Conservation (phyloP, 2,888 invertebrate species). For the Linnaemya tessellans region DNA sequence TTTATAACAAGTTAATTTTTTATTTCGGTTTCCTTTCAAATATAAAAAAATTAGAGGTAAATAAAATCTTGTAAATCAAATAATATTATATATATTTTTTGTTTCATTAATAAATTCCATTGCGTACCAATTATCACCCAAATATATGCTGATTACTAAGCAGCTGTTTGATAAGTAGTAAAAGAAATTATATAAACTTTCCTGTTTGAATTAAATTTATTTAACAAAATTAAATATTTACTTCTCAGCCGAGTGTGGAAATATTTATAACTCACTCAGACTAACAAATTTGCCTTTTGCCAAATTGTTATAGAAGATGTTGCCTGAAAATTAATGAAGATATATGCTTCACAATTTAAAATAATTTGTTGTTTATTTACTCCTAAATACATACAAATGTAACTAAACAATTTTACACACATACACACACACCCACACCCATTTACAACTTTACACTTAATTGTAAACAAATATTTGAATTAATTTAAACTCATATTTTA, state of each 20-base stretch:
- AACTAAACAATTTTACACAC: slow-evolving; percentile 39
- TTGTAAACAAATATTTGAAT: background rate
- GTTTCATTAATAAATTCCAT: slow-evolving; percentile 22
- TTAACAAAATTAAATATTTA: slow-evolving; percentile 47
- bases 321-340: background rate
- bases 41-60: too few relatives aligned
- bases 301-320: slow-evolving; percentile 1
- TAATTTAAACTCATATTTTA: background rate
- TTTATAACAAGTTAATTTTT: background rate
- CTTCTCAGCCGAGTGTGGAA: background rate
- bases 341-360: slow-evolving; percentile 27
- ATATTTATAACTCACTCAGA: background rate
- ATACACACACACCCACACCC: background rate
- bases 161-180: background rate
- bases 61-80: too few relatives aligned
- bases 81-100: too few relatives aligned
- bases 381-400: slow-evolving; percentile 60
- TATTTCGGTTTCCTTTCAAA: background rate
- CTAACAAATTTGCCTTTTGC: background rate
- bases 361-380: slow-evolving; percentile 69
- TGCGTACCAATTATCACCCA: background rate
- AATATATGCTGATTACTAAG: background rate
- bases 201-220: slow-evolving; percentile 34
- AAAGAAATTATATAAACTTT: background rate
- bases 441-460: background rate